A percentile compares a stretch with the other conserved stretches of the same genome.
Evolutionary conservation across 1,140 invertebrate genomes (phyloP).

Genomic region (Gonioctena quinquepunctata): DNA sequence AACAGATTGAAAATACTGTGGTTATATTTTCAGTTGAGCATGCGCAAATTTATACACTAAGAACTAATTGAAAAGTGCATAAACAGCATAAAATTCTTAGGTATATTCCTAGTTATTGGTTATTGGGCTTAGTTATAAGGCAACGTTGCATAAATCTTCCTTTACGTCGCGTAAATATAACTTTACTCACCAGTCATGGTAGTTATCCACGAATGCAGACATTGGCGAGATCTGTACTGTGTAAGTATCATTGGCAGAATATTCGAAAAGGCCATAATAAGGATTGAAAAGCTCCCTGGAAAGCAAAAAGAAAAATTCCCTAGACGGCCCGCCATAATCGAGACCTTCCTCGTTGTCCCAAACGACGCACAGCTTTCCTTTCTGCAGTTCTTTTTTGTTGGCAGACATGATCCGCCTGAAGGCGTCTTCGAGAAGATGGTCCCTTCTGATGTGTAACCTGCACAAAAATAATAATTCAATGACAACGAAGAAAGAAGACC

Average conservation of each 20-base stretch:
- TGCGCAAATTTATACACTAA: no score
- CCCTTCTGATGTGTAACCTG: conserved; percentile 89
- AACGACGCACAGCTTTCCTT: conserved; percentile 90
- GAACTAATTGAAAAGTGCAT: no score
- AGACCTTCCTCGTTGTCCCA: conserved; percentile 97
- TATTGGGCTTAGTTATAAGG: no score
- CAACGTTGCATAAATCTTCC: no score
- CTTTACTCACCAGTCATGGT: conserved; percentile 90
- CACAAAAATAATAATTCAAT: conserved; percentile 35
- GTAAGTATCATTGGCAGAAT: conserved; percentile 96
- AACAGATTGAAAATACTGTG: no score
- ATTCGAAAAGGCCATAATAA: conserved; percentile 97
- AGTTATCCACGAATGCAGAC: conserved; percentile 97
- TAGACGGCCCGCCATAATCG: conserved; percentile 94
- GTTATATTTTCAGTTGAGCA: no score
- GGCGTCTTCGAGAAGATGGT: conserved; percentile 93
- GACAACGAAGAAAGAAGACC: background rate
- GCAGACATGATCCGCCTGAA: conserved; percentile 97
- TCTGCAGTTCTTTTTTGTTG: conserved; percentile 92
- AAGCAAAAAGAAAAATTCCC: conserved; percentile 96
- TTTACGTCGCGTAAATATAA: no score
- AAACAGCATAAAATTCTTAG: no score
- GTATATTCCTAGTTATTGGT: no score
- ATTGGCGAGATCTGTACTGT: conserved; percentile 97
- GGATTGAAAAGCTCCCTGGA: conserved; percentile 97